Evolutionary conservation across 92 coral and sea anemone species (phyloP), one percentile per base, ranked within the genome.

Genomic region (Desmophyllum pertusum): DNA sequence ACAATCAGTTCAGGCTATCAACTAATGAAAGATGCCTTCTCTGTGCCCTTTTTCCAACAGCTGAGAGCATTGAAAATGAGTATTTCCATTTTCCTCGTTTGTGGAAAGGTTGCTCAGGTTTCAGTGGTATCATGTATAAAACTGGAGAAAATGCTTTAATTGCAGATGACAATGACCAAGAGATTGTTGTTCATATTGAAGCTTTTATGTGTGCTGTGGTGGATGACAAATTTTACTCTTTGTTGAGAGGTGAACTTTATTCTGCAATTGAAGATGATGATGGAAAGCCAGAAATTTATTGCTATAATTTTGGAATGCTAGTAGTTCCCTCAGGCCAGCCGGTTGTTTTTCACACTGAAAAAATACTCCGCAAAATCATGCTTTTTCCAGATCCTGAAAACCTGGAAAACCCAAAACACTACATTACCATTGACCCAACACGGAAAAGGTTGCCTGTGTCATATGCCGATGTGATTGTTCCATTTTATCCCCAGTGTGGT

Each of bases 381-480:
- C 87, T 83, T 3, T 83, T 73, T 59, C 86, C 86, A 70, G 76
- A 69, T 6, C 86, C 86, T 35, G 81, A 73, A 73, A 37, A 83
- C 73, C 30, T 72, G 68, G 80, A 55, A 15, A 71, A 46, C 68
- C 80, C 86, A 71, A 39, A 37, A 27, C 68, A 55, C 11, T 82
- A 27, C 59, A 53, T 82, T 52, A 31, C 27, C 68, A 70, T 82
- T 50, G 86, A 82, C 86, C 30, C 18, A 5, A 51, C 50, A 79
- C 55, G 57, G 55, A 10, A 52, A 17, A 37, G 6, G 19, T 17
- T 82, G 80, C 80, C 86, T 30, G 1, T 72, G 3, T 30, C 68
- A 6, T 31, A 13, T 48, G 69, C 6, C 17, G n/a, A 10, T 9
- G 80, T 82, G 71, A 38, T 2, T 36, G 86, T 82, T 43, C 86